Percentiles rank a stretch among this genome's conserved stretches.
phyloP scores from a whole-genome alignment of 2,113 vertebrate genomes.

The Pygathrix nemaeus region DNA sequence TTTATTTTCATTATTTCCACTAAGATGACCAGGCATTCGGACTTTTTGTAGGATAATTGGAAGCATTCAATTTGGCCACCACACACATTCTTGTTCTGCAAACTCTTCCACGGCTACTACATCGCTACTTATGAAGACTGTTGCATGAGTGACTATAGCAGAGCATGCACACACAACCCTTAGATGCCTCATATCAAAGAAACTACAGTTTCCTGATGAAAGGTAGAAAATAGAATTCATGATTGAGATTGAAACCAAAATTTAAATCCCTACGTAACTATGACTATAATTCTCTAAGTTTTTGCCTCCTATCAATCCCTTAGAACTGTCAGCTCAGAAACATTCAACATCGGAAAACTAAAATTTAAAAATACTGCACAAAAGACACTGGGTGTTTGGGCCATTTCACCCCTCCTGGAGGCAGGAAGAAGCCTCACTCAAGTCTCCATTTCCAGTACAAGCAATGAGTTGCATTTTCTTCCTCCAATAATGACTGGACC shows the following conservation, averaged over 20 bases:
- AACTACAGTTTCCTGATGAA: neutral
- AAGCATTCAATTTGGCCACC: neutral
- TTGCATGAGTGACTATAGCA: neutral
- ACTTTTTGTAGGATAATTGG: constrained; percentile 10
- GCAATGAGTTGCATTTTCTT: neutral
- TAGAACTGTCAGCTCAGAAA: neutral
- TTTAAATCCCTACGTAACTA: neutral
- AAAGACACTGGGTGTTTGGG: neutral
- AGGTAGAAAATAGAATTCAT: neutral
- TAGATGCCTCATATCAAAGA: constrained; percentile 11
- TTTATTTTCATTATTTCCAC: constrained; percentile 44
- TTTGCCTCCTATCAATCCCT: neutral
- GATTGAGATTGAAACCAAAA: constrained; percentile 14
- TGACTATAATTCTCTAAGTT: neutral
- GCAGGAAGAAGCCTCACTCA: neutral
- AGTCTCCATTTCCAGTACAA: neutral
- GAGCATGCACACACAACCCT: neutral
- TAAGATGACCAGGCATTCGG: neutral
- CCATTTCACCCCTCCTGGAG: neutral
- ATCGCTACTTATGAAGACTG: neutral
- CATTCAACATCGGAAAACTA: constrained; percentile 35
- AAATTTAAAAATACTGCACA: neutral
- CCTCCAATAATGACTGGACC: neutral
- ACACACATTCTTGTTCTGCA: constrained; percentile 18
- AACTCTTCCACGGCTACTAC: neutral